These are phyloP conservation scores for Pseudotriccus pelzelni DNA, from an alignment of 2,797 vertebrate genomes.

Conservation along the genomic window DNA sequence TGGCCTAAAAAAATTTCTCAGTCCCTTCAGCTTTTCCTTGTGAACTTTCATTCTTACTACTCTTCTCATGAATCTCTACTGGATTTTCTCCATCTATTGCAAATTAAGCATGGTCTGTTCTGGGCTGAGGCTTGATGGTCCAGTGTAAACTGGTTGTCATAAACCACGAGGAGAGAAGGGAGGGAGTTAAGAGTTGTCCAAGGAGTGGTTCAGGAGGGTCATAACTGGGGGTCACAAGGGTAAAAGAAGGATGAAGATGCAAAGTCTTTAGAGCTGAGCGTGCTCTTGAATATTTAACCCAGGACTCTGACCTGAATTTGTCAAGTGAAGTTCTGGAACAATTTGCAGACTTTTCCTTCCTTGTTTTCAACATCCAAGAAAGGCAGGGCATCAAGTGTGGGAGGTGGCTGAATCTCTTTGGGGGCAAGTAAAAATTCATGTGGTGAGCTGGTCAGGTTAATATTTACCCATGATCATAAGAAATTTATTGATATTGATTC, in stretches of 20 bases:
- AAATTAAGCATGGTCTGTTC: not conserved
- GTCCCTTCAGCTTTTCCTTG: not conserved
- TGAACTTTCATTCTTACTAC: not conserved
- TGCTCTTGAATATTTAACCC: not conserved
- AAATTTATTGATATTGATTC: not conserved
- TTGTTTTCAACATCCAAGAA: not conserved
- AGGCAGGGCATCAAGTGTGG: not conserved
- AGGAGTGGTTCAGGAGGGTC: not conserved
- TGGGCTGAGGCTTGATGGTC: not conserved
- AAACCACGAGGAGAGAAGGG: not conserved
- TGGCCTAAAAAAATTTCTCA: not conserved
- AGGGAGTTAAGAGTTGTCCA: not conserved
- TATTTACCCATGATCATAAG: not conserved
- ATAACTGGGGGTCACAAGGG: not conserved
- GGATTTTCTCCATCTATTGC: not conserved
- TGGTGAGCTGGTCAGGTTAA: not conserved
- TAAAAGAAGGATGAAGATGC: not conserved
- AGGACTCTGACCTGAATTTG: not conserved
- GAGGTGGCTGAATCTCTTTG: not conserved
- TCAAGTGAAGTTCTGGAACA: not conserved
- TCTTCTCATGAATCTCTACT: not conserved
- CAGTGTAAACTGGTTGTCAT: not conserved
- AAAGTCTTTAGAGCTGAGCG: not conserved
- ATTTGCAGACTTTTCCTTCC: not conserved
- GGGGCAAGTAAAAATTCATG: not conserved